Evolutionary conservation across 2,797 vertebrate genomes (phyloP).

Genomic region (Brachyrhaphis roseni): DNA sequence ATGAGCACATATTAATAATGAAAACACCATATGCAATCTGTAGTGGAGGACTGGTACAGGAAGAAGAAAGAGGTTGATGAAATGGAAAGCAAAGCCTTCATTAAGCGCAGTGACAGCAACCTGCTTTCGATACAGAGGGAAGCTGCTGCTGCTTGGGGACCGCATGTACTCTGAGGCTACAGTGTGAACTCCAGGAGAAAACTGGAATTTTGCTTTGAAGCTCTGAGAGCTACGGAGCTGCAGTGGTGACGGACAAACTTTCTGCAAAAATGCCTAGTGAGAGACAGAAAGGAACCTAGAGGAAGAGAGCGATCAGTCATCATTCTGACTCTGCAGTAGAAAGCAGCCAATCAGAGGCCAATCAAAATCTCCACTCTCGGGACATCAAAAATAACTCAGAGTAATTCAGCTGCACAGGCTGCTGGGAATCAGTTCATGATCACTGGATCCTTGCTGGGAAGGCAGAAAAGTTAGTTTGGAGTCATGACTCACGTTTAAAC

Average conservation of each 20-base stretch:
- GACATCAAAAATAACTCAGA: constrained; percentile 57
- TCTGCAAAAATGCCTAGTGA: constrained; percentile 47
- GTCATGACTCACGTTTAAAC: constrained; percentile 38
- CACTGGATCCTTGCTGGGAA: constrained; percentile 42
- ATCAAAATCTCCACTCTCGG: constrained; percentile 53
- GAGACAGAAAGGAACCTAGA: constrained; percentile 26
- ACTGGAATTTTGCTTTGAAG: constrained; percentile 64
- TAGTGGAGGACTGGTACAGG: constrained; percentile 23
- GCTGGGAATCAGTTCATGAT: constrained; percentile 60
- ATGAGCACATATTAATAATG: constrained; percentile 63
- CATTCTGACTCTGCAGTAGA: constrained; percentile 59
- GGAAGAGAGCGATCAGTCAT: constrained; percentile 50
- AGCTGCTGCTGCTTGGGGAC: constrained; percentile 45
- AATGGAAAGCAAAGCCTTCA: constrained; percentile 78
- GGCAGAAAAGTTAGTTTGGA: constrained; percentile 41
- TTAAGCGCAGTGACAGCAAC: constrained; percentile 69
- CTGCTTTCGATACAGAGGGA: constrained; percentile 54
- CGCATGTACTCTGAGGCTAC: constrained; percentile 54
- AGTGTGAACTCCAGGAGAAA: constrained; percentile 28
- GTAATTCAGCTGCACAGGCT: constrained; percentile 47
- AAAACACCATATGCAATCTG: constrained; percentile 48
- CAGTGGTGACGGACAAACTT: constrained; percentile 60
- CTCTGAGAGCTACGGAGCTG: constrained; percentile 33
- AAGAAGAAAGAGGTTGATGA: constrained; percentile 74
- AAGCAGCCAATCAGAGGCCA: constrained; percentile 66